Conservation (phyloP, 2,797 vertebrate genomes). For the Pseudochaenichthys georgianus region DNA sequence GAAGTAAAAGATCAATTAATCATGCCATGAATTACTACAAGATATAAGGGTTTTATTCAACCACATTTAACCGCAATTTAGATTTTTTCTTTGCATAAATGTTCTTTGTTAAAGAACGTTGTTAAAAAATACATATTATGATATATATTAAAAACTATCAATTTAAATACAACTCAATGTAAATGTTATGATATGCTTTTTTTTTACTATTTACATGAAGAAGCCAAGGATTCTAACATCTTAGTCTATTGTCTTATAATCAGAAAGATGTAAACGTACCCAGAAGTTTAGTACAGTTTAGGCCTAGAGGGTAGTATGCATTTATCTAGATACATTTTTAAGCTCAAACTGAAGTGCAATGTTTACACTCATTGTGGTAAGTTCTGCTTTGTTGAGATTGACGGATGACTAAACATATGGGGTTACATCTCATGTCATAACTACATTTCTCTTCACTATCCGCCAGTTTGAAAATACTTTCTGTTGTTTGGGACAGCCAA, state of each 20-base stretch:
- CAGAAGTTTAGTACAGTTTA: conserved; percentile 22
- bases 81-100: not conserved
- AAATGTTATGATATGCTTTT: conserved; percentile 11
- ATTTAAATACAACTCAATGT: conserved; percentile 16
- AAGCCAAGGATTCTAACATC: conserved; percentile 38
- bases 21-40: not conserved
- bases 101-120: not conserved
- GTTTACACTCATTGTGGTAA: conserved; percentile 57
- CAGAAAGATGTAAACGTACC: conserved; percentile 36
- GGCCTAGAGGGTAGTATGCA: conserved; percentile 30
- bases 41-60: not conserved
- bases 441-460: conserved; percentile 26
- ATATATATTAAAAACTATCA: conserved; percentile 1
- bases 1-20: too few species aligned
- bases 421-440: too few species aligned
- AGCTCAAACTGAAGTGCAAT: conserved; percentile 53
- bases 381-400: too few species aligned
- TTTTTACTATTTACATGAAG: conserved; percentile 32
- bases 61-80: not conserved
- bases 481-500: conserved; percentile 65
- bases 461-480: conserved; percentile 51
- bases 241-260: conserved; percentile 22
- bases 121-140: conserved; percentile 20
- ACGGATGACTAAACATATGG: too few species aligned
- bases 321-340: conserved; percentile 56